Evolutionary conservation across 2,888 invertebrate species (phyloP), one percentile per base, ranked within the genome.

Genomic region (Euzetes globulus): DNA sequence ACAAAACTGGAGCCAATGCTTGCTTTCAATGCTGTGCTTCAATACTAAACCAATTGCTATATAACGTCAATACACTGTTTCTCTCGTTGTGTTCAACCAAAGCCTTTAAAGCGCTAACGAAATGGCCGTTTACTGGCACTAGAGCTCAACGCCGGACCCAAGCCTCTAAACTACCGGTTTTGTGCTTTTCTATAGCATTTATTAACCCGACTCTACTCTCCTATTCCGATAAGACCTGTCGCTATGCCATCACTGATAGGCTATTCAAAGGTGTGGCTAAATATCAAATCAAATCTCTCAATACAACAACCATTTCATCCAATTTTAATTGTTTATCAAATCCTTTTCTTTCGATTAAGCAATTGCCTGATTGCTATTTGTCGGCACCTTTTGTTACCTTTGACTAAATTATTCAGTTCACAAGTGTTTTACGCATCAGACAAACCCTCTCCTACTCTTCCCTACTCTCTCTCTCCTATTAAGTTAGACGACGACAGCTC

Each of bases 71-170:
- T 60, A 60, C 4, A 60, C 5, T 19, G 50, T 50, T 50, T 50
- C 19, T n/a, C n/a, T n/a, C 52, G 25, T 52, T 52, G 11, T 58
- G 13, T 19, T 58, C 58, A 19, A 17, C 19, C 58, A 22, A 17
- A 19, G 22, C 19, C 4, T 19, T 22, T 7, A 5, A n/a, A 19
- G 11, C 9, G 19, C n/a, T n/a, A n/a, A 45, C 5, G 45, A 70
- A 70, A 70, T 70, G 70, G 70, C 68, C 70, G 70, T 19, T 45
- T 41, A 9, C 19, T 2, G 13, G 45, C 33, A 41, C 41, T 70
- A 70, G 47, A 70, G 70, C 1, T 70, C 15, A 15, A 17, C 70
- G 70, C 70, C 70, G 1, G 47, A 68, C 3, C 3, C 47, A 11
- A 15, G 1, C 41, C 33, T 22, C 3, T 22, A 6, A 11, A 41